These are phyloP conservation scores for Caenorhabditis wallacei DNA, from an alignment of 2,888 invertebrate genomes.

Conservation along the genomic window DNA sequence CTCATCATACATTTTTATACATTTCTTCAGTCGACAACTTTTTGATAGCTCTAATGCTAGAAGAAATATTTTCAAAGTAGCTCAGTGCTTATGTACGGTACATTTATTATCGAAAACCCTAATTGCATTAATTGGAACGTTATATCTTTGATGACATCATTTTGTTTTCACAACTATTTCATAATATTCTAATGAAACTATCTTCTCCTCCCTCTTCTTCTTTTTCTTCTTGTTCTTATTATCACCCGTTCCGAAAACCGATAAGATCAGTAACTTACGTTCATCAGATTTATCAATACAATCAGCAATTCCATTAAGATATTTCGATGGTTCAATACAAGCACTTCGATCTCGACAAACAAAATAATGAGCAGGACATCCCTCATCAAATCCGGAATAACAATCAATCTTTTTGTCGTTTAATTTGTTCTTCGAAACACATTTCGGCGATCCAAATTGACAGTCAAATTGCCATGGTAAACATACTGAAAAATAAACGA, in stretches of 20 bases:
- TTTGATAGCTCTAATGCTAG: too few relatives aligned
- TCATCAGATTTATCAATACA: constrained; percentile 84
- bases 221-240: too few relatives aligned
- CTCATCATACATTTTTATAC: too few relatives aligned
- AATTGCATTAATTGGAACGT: too few relatives aligned
- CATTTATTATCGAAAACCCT: too few relatives aligned
- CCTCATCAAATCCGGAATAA: constrained; percentile 80
- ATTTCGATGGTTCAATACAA: constrained; percentile 76
- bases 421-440: constrained; percentile 73
- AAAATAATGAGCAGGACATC: constrained; percentile 79
- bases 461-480: constrained; percentile 82
- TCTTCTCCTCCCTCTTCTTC: too few relatives aligned
- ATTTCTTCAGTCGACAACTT: too few relatives aligned
- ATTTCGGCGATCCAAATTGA: constrained; percentile 80
- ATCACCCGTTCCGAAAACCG: background rate
- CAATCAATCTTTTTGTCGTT: constrained; percentile 80
- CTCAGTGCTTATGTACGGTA: too few relatives aligned
- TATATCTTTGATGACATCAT: too few relatives aligned
- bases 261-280: constrained; percentile 77
- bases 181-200: too few relatives aligned
- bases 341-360: constrained; percentile 77
- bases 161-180: too few relatives aligned
- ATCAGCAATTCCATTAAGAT: constrained; percentile 74
- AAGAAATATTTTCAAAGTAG: too few relatives aligned
- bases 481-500: constrained; percentile 74